A percentile compares a stretch with the other conserved stretches of the same genome.
phyloP scores from a whole-genome alignment of 2,888 invertebrate genomes.

The Drosophila paramelanica region DNA sequence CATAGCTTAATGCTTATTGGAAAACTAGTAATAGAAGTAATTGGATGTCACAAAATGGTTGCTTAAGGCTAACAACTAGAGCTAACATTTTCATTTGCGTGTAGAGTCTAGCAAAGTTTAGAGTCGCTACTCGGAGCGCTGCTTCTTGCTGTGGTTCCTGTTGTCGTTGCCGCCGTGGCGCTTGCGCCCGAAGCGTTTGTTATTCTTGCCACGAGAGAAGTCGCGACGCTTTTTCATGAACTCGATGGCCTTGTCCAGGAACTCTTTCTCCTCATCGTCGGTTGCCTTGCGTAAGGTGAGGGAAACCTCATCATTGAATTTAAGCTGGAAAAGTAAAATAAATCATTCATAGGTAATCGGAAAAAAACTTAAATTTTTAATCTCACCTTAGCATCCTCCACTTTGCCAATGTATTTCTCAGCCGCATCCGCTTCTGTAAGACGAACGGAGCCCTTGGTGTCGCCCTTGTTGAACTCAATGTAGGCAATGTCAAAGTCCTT shows the following conservation, averaged over 20 bases:
- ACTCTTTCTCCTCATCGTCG: constrained; percentile 90
- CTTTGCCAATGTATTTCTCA: constrained; percentile 87
- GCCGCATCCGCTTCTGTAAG: constrained; percentile 90
- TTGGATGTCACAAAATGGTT: constrained; percentile 36
- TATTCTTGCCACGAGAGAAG: constrained; percentile 76
- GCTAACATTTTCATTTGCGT: constrained; percentile 47
- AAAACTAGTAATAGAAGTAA: constrained; percentile 45
- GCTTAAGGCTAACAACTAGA: constrained; percentile 70
- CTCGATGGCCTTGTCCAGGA: constrained; percentile 88
- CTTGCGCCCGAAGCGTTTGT: constrained; percentile 78
- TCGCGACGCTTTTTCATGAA: constrained; percentile 87
- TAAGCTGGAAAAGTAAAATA: constrained; percentile 49
- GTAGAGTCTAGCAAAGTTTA: background rate
- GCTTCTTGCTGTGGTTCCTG: constrained; percentile 71
- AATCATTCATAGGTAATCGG: background rate
- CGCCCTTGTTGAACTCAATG: constrained; percentile 91
- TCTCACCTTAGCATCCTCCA: constrained; percentile 88
- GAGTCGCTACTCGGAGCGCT: constrained; percentile 59
- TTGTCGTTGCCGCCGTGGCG: constrained; percentile 78
- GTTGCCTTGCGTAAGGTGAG: constrained; percentile 87
- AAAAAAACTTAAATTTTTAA: rapidly evolving
- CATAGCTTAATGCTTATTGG: constrained; percentile 40
- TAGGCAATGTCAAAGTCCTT: constrained; percentile 87
- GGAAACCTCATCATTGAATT: constrained; percentile 86
- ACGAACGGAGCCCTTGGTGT: constrained; percentile 90